A percentile compares a stretch with the other conserved stretches of the same genome.
phyloP scores from a whole-genome alignment of 23 tunicate genomes.

The Diplosoma virens region DNA sequence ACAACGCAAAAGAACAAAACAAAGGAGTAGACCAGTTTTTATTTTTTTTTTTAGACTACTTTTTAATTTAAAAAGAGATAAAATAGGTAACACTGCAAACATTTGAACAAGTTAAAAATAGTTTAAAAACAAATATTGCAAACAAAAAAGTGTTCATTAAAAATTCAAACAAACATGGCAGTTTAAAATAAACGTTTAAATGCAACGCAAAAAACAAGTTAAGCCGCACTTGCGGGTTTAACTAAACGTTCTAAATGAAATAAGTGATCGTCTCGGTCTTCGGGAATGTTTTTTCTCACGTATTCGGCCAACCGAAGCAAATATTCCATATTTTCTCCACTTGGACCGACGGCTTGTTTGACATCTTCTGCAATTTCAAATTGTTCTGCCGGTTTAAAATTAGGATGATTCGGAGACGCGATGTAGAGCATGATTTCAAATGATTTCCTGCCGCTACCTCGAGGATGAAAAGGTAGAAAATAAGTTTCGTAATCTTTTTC shows the following conservation, averaged over 20 bases:
- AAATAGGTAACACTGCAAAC: too few relatives aligned
- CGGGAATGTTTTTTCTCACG: slow-evolving; percentile 79
- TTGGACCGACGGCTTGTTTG: slow-evolving; percentile 47
- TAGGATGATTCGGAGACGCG: slow-evolving; percentile 76
- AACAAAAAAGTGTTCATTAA: too few relatives aligned
- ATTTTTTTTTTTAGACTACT: too few relatives aligned
- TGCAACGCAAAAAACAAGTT: too few relatives aligned
- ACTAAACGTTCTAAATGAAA: slow-evolving; percentile 71
- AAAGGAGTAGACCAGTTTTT: too few relatives aligned
- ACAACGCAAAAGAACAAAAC: too few relatives aligned
- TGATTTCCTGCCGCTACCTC: slow-evolving; percentile 17
- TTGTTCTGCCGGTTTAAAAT: slow-evolving; percentile 55
- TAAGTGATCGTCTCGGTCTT: slow-evolving; percentile 78
- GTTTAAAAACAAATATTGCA: too few relatives aligned
- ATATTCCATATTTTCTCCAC: slow-evolving; percentile 78
- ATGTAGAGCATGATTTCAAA: slow-evolving; percentile 60
- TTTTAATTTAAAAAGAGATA: too few relatives aligned
- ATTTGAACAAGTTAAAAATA: too few relatives aligned
- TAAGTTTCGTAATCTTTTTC: slow-evolving; percentile 59
- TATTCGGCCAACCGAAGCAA: slow-evolving; percentile 70
- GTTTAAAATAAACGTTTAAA: too few relatives aligned
- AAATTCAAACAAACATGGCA: too few relatives aligned
- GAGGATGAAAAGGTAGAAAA: slow-evolving; percentile 46
- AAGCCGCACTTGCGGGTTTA: too few relatives aligned
- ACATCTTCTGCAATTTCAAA: slow-evolving; percentile 52